These are phyloP conservation scores for Drosophila ficusphila DNA, from an alignment of 1,140 invertebrate species.

Conservation along the genomic window DNA sequence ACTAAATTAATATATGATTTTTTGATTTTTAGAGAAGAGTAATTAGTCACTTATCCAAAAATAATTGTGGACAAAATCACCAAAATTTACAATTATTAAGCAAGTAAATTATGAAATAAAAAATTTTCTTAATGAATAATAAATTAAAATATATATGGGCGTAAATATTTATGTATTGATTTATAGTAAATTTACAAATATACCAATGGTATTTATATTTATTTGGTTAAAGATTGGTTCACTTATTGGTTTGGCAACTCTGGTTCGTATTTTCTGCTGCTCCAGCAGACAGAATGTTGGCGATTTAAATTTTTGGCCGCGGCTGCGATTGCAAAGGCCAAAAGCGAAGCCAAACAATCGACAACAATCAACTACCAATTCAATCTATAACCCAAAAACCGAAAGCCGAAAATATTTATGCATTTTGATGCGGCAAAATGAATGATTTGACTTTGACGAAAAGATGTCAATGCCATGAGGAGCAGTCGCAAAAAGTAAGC, in stretches of 20 bases:
- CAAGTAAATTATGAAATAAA: too few relatives aligned
- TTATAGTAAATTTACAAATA: too few relatives aligned
- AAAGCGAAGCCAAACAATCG: conserved; percentile 50
- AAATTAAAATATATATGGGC: too few relatives aligned
- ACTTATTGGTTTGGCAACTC: not conserved
- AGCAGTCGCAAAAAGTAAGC: conserved; percentile 23
- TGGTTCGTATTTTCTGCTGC: conserved; percentile 13
- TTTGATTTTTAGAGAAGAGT: too few relatives aligned
- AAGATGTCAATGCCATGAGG: conserved; percentile 76
- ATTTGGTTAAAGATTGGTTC: not conserved
- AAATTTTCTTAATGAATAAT: too few relatives aligned
- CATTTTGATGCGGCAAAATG: conserved; percentile 84
- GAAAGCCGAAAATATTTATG: conserved; percentile 73
- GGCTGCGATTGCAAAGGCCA: conserved; percentile 15
- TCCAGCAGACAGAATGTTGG: conserved; percentile 25
- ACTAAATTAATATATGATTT: too few relatives aligned
- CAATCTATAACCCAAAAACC: conserved; percentile 41
- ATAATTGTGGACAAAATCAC: too few relatives aligned
- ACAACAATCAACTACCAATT: conserved; percentile 75
- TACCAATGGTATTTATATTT: too few relatives aligned
- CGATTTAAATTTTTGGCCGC: conserved; percentile 64
- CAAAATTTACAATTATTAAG: too few relatives aligned
- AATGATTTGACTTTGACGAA: conserved; percentile 84
- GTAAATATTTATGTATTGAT: too few relatives aligned
- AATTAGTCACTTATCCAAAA: too few relatives aligned